phyloP scores from a whole-genome alignment of 2,113 vertebrate genomes.

The Neodon shergylaensis region DNA sequence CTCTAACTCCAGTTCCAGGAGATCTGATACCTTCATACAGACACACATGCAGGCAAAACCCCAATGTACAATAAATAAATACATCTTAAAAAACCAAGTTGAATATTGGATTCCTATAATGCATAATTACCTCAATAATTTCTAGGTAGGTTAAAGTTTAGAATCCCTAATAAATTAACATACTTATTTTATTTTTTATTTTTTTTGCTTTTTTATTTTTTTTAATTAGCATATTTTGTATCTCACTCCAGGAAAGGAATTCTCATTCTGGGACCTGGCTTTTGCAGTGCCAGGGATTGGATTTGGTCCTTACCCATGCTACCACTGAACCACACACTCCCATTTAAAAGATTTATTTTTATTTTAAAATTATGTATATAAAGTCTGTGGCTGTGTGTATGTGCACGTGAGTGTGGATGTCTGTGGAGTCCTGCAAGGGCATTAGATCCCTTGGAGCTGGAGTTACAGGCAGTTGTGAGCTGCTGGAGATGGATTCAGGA shows the following conservation, averaged over 20 bases:
- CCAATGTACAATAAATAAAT: too few relatives aligned
- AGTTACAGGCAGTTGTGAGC: background rate
- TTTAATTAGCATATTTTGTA: background rate
- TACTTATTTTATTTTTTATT: too few relatives aligned
- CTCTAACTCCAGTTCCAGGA: too few relatives aligned
- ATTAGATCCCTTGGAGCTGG: background rate
- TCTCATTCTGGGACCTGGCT: background rate
- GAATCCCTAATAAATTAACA: background rate
- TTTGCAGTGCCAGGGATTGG: background rate
- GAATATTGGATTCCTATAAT: background rate
- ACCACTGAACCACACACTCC: background rate
- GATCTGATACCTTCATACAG: too few relatives aligned
- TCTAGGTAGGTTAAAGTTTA: slow-evolving; percentile 23
- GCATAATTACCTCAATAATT: slow-evolving; percentile 40
- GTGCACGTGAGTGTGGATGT: background rate
- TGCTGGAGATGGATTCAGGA: background rate
- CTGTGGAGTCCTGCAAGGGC: background rate
- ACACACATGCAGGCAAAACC: too few relatives aligned
- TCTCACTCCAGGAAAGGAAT: too few relatives aligned
- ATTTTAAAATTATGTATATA: background rate
- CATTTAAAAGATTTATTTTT: background rate
- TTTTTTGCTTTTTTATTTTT: too few relatives aligned
- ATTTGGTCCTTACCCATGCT: background rate
- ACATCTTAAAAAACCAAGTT: too few relatives aligned
- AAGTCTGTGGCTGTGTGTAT: background rate